Evolutionary conservation across 2,113 vertebrate species (phyloP).

Genomic region (Corydoras sp.): DNA sequence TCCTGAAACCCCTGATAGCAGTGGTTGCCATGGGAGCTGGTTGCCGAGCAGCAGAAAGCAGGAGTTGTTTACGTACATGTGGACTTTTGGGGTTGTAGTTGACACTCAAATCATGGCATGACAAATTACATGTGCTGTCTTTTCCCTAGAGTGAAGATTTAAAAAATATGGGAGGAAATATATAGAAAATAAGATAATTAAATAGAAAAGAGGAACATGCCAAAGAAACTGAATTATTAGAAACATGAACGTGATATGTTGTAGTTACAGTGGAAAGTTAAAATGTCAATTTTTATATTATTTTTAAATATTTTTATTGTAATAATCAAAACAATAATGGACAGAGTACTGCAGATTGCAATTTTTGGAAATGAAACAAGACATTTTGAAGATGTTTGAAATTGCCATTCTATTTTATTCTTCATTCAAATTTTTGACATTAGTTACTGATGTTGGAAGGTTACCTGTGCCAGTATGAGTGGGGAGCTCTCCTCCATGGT

Average conservation of each 20-base stretch:
- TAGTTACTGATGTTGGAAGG: background rate
- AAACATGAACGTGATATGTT: background rate
- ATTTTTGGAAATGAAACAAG: too few species aligned
- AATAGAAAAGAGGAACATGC: background rate
- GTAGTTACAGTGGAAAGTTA: background rate
- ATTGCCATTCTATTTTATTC: too few species aligned
- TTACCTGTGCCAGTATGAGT: constrained; percentile 8
- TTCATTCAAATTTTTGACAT: too few species aligned
- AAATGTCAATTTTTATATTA: background rate
- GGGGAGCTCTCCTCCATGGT: constrained; percentile 38
- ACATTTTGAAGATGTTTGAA: too few species aligned
- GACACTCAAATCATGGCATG: constrained; percentile 40
- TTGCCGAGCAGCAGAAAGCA: constrained; percentile 59
- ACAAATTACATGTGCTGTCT: constrained; percentile 44
- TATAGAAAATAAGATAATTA: background rate
- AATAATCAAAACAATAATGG: too few species aligned
- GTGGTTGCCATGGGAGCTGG: constrained; percentile 65
- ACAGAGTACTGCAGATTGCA: too few species aligned
- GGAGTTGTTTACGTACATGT: constrained; percentile 17
- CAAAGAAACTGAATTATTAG: background rate
- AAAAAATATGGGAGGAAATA: background rate
- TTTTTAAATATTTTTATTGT: too few species aligned
- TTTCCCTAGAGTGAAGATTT: constrained; percentile 16
- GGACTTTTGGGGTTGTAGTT: constrained; percentile 35
- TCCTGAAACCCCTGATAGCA: constrained; percentile 47